Base-by-base conservation (phyloP, 2,113 vertebrate genomes). In the Myrmophylax atrothorax region DNA sequence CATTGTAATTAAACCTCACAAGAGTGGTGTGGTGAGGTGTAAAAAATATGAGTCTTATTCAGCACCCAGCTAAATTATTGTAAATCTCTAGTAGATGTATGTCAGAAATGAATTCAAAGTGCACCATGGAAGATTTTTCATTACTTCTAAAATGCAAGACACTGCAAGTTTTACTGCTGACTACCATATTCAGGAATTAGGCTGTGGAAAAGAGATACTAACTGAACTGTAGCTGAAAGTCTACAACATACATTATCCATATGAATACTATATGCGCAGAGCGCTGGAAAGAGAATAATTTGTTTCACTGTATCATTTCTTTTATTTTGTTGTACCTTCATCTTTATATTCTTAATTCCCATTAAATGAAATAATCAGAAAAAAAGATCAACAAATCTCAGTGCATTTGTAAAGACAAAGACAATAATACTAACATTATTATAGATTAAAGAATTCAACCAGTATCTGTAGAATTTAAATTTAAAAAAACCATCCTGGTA, bases 1-100 rank as follows among this genome's bases (percentile, higher is more conserved):
- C 90, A 90, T 80, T 93, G 87, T 96, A 98, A 98, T 98, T 97
- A 96, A 94, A 42, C 22, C 33, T 96, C 75, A 82, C 64, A 93
- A 37, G 49, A 76, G 35, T 44, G 38, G 37, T 92, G 73, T 91
- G 59, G 67, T 70, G 74, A 89, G 84, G 79, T 97, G 94, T 96
- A 91, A 96, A 96, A 87, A 89, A 93, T 81, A 86, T 52, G 64
- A 92, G 16, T 25, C 72, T 93, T 94, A 94, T 76, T 95, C 82
- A 40, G 79, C 64, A 95, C 33, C 55, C 20, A 76, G 78, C 63
- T 91, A 87, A 90, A 95, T 94, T 93, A 42, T 55, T 89, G 63
- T 73, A 94, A 95, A 95, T 70, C 52, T 50, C 26, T 44, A 69
- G 37, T 67, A 87, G 60, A 64, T 76, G 33, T 19, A 59, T 93